phyloP scores from a whole-genome alignment of 2,113 vertebrate genomes.

The Sylvicapra grimmia region DNA sequence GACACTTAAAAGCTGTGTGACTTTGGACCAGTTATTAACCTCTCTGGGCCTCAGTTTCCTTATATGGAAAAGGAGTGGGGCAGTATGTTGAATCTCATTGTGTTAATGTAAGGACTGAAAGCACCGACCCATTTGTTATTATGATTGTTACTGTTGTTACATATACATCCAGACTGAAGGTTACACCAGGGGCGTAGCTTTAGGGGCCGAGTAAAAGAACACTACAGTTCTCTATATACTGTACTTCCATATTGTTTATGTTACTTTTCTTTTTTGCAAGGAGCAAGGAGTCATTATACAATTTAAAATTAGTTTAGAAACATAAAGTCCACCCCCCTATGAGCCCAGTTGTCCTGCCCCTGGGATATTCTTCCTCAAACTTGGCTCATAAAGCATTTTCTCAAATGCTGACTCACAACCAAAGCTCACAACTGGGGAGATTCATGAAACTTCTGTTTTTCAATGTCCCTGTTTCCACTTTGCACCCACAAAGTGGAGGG shows the following conservation, averaged over 20 bases:
- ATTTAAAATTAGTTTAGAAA: background rate
- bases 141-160: background rate
- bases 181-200: background rate
- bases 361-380: background rate
- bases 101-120: background rate
- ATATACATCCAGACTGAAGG: background rate
- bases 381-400: conserved; percentile 12
- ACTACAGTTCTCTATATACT: background rate
- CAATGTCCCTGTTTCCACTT: background rate
- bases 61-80: background rate
- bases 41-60: background rate
- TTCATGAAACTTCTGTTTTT: background rate
- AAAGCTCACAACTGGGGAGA: background rate
- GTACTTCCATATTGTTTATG: background rate
- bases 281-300: background rate
- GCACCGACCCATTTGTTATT: background rate
- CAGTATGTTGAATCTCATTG: background rate
- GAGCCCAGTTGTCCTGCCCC: no score
- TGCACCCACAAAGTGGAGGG: background rate
- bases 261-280: background rate
- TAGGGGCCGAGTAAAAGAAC: background rate
- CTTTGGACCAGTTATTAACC: background rate
- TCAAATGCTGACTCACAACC: background rate
- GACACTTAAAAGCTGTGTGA: background rate
- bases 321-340: no score